A percentile compares a stretch with the other conserved stretches of the same genome.
These are phyloP conservation scores for Ceryle rudis DNA, from an alignment of 2,797 vertebrate species.

Conservation along the genomic window DNA sequence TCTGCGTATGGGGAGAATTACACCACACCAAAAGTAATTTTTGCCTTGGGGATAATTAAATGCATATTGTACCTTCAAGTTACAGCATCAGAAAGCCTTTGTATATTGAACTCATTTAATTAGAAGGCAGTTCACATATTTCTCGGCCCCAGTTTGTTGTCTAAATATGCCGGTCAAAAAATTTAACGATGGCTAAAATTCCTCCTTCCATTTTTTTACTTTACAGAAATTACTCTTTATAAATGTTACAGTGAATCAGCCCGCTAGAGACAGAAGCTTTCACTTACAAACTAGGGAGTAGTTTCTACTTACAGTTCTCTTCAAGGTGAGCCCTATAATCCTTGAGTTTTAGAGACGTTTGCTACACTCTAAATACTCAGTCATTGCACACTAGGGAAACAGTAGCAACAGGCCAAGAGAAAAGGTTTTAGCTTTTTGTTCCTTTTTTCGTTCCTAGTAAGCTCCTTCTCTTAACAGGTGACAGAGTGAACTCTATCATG, in stretches of 20 bases:
- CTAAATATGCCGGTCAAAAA: neutral
- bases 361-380: neutral
- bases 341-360: neutral
- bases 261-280: neutral
- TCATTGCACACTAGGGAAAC: neutral
- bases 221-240: slow-evolving; percentile 9
- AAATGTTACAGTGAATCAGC: neutral
- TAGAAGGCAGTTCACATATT: slow-evolving; percentile 63
- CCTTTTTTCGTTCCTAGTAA: neutral
- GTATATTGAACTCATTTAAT: slow-evolving; percentile 57
- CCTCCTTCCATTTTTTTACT: neutral
- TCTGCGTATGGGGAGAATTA: slow-evolving; percentile 9
- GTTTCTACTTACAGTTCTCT: neutral
- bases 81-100: slow-evolving; percentile 41
- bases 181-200: slow-evolving; percentile 2
- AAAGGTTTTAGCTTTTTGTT: neutral
- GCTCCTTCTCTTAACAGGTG: neutral
- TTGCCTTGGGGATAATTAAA: slow-evolving; percentile 65
- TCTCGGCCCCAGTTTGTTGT: neutral
- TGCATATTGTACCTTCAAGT: slow-evolving; percentile 42
- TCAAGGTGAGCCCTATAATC: neutral
- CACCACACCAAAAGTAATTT: slow-evolving; percentile 22
- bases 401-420: neutral
- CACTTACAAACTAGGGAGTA: neutral
- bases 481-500: neutral